Percentiles rank a stretch among this genome's conserved stretches.
These are phyloP conservation scores for Linnaemya vulpina DNA, from an alignment of 2,888 invertebrate genomes.

Conservation along the genomic window DNA sequence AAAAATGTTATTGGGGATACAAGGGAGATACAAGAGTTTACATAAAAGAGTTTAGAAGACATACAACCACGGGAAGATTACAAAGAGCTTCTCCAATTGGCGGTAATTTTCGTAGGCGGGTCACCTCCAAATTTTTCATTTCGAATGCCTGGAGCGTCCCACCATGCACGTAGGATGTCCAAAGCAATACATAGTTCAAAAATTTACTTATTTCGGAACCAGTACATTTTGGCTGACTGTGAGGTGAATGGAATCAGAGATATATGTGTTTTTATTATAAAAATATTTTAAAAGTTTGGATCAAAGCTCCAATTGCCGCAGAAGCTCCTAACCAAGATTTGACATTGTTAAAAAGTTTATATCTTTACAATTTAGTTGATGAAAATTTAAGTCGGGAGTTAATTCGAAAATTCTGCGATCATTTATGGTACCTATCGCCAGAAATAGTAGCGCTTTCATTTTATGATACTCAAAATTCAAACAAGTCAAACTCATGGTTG, in stretches of 20 bases:
- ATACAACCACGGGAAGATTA: not conserved
- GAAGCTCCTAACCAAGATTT: not conserved
- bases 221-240: not conserved
- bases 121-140: too few relatives aligned
- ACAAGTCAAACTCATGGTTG: too few relatives aligned
- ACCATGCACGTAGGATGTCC: not conserved
- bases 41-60: not conserved
- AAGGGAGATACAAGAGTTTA: not conserved
- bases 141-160: not conserved
- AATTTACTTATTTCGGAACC: not conserved
- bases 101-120: too few relatives aligned
- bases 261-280: too few relatives aligned
- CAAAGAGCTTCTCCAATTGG: too few relatives aligned
- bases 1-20: too few relatives aligned
- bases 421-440: too few relatives aligned
- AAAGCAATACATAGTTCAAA: not conserved
- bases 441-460: too few relatives aligned
- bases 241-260: too few relatives aligned
- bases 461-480: too few relatives aligned
- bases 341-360: not conserved
- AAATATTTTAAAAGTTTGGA: not conserved
- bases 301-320: not conserved
- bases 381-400: too few relatives aligned
- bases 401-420: too few relatives aligned
- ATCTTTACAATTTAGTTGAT: not conserved